Evolutionary conservation across 2,113 vertebrate species (phyloP), one percentile per base, ranked within the genome.

Genomic region (Chunga burmeisteri): DNA sequence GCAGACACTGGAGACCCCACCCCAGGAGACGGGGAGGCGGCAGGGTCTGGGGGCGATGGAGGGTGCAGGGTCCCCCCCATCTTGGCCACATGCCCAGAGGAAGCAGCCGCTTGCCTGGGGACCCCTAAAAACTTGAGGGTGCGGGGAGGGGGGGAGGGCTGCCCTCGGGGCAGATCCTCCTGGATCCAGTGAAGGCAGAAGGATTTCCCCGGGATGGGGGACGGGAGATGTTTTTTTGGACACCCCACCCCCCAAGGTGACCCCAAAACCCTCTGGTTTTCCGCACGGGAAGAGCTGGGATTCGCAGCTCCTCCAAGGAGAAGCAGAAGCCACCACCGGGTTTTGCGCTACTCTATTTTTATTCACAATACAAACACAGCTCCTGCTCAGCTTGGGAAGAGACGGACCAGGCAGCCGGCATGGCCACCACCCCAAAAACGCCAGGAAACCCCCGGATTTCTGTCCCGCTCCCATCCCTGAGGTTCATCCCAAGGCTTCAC

Each of bases 311-410:
- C 25, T n/a, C 55, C 40, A 7, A n/a, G 58, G 75, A 72, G 58
- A 88, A 38, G 56, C 23, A 23, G 30, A n/a, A 47, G 46, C 68
- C n/a, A 73, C 36, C 7, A 8, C 10, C 8, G 16, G 18, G 20
- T 32, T 53, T 47, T 36, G 23, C 53, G 20, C 92, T 89, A 86
- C 25, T 53, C 94, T 95, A 93, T 53, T 84, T 94, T 91, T 71
- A 94, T 94, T 95, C 81, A 91, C 94, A 84, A 93, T 70, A 94
- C 91, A 77, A 73, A 73, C 53, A 82, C 81, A 65, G 55, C 67
- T 93, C 62, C 91, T 75, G 83, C 62, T 80, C 73, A 27, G 27
- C 88, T 53, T 38, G 82, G 82, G 49, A 55, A 38, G 82, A 47
- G 59, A 53, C 2, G 26, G 81, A 63, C 56, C 81, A 20, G 36